These are phyloP conservation scores for Patiria miniata DNA, from an alignment of 35 echinoderm and acorn worm genomes.

Conservation along the genomic window DNA sequence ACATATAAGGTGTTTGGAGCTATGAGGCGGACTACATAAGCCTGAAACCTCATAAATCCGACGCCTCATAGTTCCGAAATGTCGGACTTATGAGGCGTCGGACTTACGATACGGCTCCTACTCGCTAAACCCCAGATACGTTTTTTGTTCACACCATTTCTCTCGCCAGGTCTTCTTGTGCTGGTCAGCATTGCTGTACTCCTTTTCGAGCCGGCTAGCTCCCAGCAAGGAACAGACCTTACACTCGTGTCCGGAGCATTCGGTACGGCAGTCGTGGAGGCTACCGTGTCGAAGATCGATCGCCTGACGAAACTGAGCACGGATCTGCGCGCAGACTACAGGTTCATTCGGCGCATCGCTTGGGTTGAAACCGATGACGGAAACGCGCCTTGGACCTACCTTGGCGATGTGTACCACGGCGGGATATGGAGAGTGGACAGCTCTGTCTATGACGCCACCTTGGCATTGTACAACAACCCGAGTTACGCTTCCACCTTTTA, in stretches of 20 bases:
- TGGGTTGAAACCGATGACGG: neutral
- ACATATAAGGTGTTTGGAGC: no score
- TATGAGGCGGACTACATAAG: no score
- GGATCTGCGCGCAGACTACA: neutral
- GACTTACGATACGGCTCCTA: no score
- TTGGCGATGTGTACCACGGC: neutral
- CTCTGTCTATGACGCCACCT: neutral
- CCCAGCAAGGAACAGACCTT: neutral
- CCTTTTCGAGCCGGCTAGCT: no score
- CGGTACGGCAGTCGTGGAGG: neutral
- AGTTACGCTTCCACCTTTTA: neutral
- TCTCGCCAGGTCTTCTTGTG: no score
- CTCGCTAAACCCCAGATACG: no score
- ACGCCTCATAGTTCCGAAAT: no score
- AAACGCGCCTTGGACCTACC: neutral
- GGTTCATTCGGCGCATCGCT: neutral
- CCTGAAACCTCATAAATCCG: no score
- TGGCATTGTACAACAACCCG: neutral
- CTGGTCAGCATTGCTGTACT: no score
- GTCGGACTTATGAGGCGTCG: no score
- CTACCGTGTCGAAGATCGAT: neutral
- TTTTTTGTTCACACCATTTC: no score
- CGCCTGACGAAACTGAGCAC: neutral
- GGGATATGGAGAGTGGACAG: constrained; percentile 4
- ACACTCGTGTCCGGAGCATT: neutral